Evolutionary conservation across 1,140 invertebrate species (phyloP).

Genomic region (Hermatobates lingyangjiaoensis): DNA sequence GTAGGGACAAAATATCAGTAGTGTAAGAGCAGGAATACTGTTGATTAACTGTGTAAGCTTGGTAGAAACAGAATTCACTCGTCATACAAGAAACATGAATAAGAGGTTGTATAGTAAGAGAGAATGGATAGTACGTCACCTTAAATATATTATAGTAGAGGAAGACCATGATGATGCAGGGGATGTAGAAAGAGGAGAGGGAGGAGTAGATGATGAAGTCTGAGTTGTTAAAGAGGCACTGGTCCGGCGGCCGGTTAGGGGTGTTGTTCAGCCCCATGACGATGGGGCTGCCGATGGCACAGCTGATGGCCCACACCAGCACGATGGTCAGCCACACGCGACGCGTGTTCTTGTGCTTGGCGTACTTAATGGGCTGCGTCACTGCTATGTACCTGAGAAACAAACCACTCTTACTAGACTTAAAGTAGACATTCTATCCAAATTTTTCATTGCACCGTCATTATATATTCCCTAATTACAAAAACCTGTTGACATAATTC

Average conservation of each 20-base stretch:
- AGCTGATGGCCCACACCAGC: constrained; percentile 91
- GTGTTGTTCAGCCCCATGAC: constrained; percentile 88
- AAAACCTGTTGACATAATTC: too few species aligned
- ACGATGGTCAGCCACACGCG: constrained; percentile 87
- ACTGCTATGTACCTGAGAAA: constrained; percentile 86
- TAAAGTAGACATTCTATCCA: too few species aligned
- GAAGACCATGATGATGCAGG: constrained; percentile 96
- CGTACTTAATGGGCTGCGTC: constrained; percentile 96
- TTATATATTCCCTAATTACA: too few species aligned
- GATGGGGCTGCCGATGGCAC: constrained; percentile 91
- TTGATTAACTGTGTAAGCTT: too few species aligned
- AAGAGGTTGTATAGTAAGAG: too few species aligned
- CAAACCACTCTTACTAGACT: too few species aligned
- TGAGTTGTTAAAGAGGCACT: constrained; percentile 92
- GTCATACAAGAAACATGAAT: too few species aligned
- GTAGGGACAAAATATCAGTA: too few species aligned
- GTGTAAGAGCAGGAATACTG: too few species aligned
- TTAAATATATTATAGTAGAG: constrained; percentile 97
- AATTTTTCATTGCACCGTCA: too few species aligned
- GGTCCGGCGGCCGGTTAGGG: constrained; percentile 48
- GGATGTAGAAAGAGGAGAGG: constrained; percentile 96
- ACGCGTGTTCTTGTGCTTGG: constrained; percentile 91
- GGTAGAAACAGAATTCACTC: too few species aligned
- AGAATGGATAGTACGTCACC: too few species aligned
- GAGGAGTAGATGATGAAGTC: constrained; percentile 97